Evolutionary conservation across 2,888 invertebrate genomes (phyloP).

Genomic region (Tupiocoris notatus): DNA sequence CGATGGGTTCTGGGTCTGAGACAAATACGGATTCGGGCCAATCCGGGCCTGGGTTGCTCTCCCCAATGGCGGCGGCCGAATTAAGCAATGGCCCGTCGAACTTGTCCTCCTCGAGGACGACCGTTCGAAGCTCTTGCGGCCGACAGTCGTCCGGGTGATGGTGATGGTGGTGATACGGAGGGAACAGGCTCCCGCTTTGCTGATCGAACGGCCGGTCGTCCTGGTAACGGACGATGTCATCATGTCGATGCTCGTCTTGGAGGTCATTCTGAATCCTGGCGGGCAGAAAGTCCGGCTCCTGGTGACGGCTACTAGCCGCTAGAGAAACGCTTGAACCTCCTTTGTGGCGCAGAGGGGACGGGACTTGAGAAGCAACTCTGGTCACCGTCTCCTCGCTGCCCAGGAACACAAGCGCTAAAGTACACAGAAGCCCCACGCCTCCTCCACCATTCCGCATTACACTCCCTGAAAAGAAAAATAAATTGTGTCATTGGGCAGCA

Average conservation of each 20-base stretch:
- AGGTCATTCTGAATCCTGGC: not conserved
- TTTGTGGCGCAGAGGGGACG: conserved; percentile 18
- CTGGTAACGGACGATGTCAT: not conserved
- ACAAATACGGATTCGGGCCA: conserved; percentile 27
- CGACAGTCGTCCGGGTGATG: conserved; percentile 26
- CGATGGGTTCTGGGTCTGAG: conserved; percentile 42
- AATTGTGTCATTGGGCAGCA: no score
- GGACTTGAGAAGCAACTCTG: conserved; percentile 17
- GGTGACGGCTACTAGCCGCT: not conserved
- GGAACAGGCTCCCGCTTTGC: not conserved
- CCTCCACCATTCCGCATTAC: conserved; percentile 38
- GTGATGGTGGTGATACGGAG: not conserved
- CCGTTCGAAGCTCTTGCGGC: conserved; percentile 1
- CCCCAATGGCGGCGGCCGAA: conserved; percentile 26
- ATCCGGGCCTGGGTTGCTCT: not conserved
- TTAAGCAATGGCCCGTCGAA: conserved; percentile 27
- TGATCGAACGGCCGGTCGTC: not conserved
- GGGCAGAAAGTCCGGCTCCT: not conserved
- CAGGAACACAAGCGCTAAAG: conserved; percentile 17
- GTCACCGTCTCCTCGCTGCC: conserved; percentile 23
- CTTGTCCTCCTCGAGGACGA: conserved; percentile 19
- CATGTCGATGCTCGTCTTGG: not conserved
- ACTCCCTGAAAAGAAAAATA: conserved; percentile 31
- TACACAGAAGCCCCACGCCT: conserved; percentile 31
- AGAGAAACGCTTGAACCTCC: not conserved